These are phyloP conservation scores for Naja naja DNA, from an alignment of 2,113 vertebrate species.

Conservation along the genomic window DNA sequence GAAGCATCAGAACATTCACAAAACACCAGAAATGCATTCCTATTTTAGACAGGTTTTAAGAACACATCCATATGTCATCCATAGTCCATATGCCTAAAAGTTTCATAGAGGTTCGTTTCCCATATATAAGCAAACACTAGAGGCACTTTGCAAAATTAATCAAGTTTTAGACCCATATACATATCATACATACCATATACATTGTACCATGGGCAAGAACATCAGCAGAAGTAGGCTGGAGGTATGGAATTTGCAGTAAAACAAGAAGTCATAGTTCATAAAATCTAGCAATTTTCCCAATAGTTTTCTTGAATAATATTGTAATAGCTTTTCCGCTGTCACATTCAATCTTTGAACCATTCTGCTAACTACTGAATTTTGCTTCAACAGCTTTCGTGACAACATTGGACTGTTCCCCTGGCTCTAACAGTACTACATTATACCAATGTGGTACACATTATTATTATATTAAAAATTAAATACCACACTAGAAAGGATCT, in stretches of 20 bases:
- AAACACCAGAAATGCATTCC: neutral
- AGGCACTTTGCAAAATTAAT: neutral
- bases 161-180: neutral
- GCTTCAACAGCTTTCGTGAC: neutral
- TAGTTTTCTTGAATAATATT: neutral
- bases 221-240: neutral
- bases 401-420: neutral
- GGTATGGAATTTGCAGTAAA: neutral
- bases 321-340: neutral
- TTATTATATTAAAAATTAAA: constrained; percentile 21
- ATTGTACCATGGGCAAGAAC: neutral
- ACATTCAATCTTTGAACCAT: neutral
- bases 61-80: neutral
- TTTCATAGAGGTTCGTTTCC: neutral
- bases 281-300: neutral
- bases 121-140: neutral
- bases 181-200: neutral
- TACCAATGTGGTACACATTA: neutral
- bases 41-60: neutral
- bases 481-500: neutral
- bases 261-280: neutral
- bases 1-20: neutral
- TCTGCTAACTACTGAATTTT: neutral
- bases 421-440: neutral
- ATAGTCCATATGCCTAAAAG: neutral